Conservation (phyloP, 2,888 invertebrate species). For the Lithophane socia region DNA sequence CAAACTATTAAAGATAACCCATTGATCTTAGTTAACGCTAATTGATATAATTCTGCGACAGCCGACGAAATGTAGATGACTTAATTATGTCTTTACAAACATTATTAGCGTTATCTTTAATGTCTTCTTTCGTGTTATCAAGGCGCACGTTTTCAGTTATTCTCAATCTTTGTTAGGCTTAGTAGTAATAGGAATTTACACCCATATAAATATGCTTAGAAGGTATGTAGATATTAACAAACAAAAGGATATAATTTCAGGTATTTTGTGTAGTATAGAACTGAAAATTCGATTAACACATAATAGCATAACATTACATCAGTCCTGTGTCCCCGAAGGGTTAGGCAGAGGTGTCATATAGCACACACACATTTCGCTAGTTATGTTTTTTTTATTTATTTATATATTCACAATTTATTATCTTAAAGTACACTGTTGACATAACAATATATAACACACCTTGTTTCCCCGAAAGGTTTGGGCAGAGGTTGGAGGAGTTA, state of each 20-base stretch:
- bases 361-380: too few relatives aligned
- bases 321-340: too few relatives aligned
- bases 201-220: neutral
- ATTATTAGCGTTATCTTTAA: slow-evolving; percentile 25
- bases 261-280: neutral
- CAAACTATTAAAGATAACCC: slow-evolving; percentile 19
- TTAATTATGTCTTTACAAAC: slow-evolving; percentile 12
- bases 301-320: neutral
- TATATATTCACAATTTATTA: too few relatives aligned
- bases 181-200: neutral
- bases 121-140: slow-evolving; percentile 32
- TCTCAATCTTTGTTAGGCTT: slow-evolving; percentile 19
- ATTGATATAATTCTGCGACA: slow-evolving; percentile 29
- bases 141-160: slow-evolving; percentile 6
- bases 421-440: too few relatives aligned
- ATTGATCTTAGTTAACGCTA: slow-evolving; percentile 22
- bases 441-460: too few relatives aligned
- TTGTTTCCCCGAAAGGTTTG: too few relatives aligned
- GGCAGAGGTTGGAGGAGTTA: too few relatives aligned
- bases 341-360: too few relatives aligned
- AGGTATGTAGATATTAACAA: neutral
- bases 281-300: neutral
- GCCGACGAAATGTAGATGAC: slow-evolving; percentile 18
- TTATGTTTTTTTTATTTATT: too few relatives aligned
- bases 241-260: neutral